Percentiles rank a stretch among this genome's conserved stretches.
These are phyloP conservation scores for Rapana venosa DNA, from an alignment of 2,888 invertebrate genomes.

Conservation along the genomic window DNA sequence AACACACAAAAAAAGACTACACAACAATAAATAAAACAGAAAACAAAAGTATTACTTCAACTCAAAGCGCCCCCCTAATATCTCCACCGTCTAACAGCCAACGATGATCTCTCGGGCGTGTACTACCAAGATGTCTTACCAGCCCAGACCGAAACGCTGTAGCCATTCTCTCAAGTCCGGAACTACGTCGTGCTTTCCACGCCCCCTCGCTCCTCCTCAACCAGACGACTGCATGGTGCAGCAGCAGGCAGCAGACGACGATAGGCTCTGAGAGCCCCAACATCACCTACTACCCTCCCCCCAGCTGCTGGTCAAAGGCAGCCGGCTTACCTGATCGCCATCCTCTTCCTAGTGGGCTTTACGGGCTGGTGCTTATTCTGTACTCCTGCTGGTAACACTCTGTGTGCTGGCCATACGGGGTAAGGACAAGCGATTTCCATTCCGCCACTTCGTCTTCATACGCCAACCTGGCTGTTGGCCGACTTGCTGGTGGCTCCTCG, in stretches of 20 bases:
- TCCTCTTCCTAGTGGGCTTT: conserved; percentile 70
- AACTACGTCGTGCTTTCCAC: too few species aligned
- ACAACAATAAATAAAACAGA: too few species aligned
- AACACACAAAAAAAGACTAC: too few species aligned
- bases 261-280: not conserved
- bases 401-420: conserved; percentile 74
- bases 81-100: too few species aligned
- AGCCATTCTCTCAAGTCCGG: too few species aligned
- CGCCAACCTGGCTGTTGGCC: conserved; percentile 66
- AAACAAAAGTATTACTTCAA: too few species aligned
- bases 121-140: too few species aligned
- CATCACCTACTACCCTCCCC: conserved; percentile 45
- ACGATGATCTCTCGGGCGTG: too few species aligned
- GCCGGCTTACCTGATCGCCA: conserved; percentile 57
- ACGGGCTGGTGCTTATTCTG: conserved; percentile 69
- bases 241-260: not conserved
- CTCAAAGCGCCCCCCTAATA: too few species aligned
- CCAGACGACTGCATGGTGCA: not conserved
- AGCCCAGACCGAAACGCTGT: too few species aligned
- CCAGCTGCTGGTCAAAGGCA: conserved; percentile 58
- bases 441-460: conserved; percentile 72
- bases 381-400: conserved; percentile 74
- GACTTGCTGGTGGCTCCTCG: conserved; percentile 62
- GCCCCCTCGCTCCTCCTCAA: too few species aligned
- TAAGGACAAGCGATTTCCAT: conserved; percentile 72